phyloP scores from a whole-genome alignment of 2,797 vertebrate genomes.

The Gymnocypris eckloni region DNA sequence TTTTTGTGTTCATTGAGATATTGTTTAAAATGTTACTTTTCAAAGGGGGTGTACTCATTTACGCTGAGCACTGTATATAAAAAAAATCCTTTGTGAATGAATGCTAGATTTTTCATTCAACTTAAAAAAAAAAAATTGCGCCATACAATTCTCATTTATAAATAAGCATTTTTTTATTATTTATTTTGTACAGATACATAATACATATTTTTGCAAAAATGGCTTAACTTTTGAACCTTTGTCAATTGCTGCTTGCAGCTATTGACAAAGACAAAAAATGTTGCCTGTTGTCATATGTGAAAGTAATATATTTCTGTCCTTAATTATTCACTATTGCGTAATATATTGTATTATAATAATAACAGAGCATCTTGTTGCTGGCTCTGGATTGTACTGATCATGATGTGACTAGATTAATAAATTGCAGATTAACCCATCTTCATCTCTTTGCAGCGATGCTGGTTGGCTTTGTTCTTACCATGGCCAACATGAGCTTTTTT shows the following conservation, averaged over 20 bases:
- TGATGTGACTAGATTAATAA: neutral
- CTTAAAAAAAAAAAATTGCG: neutral
- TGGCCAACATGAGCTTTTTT: conserved; percentile 97
- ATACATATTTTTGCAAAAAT: too few relatives aligned
- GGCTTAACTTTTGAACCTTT: neutral
- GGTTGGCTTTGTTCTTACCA: conserved; percentile 91
- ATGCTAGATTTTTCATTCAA: neutral
- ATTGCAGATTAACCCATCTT: neutral
- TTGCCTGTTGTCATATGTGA: neutral
- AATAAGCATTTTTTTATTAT: too few relatives aligned
- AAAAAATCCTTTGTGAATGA: too few relatives aligned
- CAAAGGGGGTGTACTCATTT: too few relatives aligned
- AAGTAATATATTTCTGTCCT: too few relatives aligned
- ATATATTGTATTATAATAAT: neutral
- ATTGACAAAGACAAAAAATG: neutral
- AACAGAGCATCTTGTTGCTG: neutral
- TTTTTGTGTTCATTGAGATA: too few relatives aligned
- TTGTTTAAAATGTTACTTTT: too few relatives aligned
- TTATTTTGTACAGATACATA: too few relatives aligned
- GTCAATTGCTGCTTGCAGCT: neutral
- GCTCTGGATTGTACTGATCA: neutral
- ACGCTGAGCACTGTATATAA: too few relatives aligned
- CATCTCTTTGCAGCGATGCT: conserved; percentile 80
- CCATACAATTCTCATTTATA: too few relatives aligned
- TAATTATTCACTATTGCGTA: too few relatives aligned